phyloP scores from a whole-genome alignment of 35 echinoderm and acorn worm species.

The Holothuria glaberrima region DNA sequence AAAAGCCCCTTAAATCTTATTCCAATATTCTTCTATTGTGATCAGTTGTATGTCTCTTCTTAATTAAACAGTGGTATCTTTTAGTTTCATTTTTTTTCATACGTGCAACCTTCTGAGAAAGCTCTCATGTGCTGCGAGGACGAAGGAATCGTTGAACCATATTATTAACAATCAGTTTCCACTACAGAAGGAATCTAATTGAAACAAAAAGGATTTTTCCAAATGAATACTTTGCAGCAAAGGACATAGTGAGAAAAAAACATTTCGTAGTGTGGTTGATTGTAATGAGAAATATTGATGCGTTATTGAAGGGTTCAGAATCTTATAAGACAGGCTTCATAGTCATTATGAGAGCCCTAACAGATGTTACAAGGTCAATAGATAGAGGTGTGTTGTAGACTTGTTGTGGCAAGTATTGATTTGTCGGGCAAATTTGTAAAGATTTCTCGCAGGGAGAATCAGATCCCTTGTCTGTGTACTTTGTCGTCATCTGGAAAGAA shows the following conservation, averaged over 20 bases:
- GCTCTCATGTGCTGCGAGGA: slow-evolving; percentile 4
- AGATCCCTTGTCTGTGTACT: slow-evolving; percentile 41
- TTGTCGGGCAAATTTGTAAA: slow-evolving; percentile 31
- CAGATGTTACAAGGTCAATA: slow-evolving; percentile 53
- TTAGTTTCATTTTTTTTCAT: slow-evolving; percentile 43
- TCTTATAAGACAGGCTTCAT: slow-evolving; percentile 24
- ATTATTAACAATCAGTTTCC: slow-evolving; percentile 38
- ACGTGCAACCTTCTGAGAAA: slow-evolving; percentile 34
- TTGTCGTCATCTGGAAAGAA: slow-evolving; percentile 53
- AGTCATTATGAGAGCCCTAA: slow-evolving; percentile 42
- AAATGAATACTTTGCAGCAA: slow-evolving; percentile 14
- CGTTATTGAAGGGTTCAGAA: slow-evolving; percentile 31
- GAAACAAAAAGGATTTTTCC: slow-evolving; percentile 49
- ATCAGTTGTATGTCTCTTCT: slow-evolving; percentile 46
- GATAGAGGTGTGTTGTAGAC: slow-evolving; percentile 17
- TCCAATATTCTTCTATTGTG: slow-evolving; percentile 44
- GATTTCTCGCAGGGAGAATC: slow-evolving; percentile 37
- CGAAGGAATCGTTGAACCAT: slow-evolving; percentile 45
- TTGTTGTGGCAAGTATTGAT: slow-evolving; percentile 44
- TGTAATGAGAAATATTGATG: slow-evolving; percentile 29
- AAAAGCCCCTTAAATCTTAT: slow-evolving; percentile 50
- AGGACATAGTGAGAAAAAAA: slow-evolving; percentile 32
- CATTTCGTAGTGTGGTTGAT: slow-evolving; percentile 31
- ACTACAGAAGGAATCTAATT: slow-evolving; percentile 36
- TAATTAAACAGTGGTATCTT: slow-evolving; percentile 53